phyloP scores from a whole-genome alignment of 2,888 invertebrate species.

The Hemicrepidius hirtus region DNA sequence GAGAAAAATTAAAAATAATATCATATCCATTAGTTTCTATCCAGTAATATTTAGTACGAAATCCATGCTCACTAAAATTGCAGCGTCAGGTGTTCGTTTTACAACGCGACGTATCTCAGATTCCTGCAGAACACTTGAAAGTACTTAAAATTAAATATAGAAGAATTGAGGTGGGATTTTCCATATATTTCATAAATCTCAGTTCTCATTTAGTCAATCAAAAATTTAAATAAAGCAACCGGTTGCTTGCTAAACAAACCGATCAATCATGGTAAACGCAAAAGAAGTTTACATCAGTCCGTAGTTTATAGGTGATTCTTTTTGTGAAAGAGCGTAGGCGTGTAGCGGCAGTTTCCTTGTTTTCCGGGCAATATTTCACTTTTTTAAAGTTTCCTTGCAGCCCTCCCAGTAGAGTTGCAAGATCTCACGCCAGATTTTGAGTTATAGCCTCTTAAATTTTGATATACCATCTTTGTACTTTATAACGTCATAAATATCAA shows the following conservation, averaged over 20 bases:
- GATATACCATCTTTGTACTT: slow-evolving; percentile 58
- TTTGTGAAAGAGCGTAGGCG: slow-evolving; percentile 1
- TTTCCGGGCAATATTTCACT: slow-evolving; percentile 46
- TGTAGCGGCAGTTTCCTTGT: slow-evolving; percentile 32
- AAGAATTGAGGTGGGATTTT: background rate
- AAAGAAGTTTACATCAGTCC: background rate
- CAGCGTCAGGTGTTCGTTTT: background rate
- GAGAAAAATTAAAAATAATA: too few species aligned
- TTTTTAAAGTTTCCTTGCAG: slow-evolving; percentile 41
- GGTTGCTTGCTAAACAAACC: background rate
- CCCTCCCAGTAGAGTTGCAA: slow-evolving; percentile 40
- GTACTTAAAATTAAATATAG: background rate
- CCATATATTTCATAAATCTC: background rate
- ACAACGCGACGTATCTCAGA: background rate
- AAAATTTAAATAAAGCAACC: background rate
- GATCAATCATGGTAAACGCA: slow-evolving; percentile 13
- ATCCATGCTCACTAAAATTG: background rate
- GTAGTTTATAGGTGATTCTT: slow-evolving; percentile 9
- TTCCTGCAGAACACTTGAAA: background rate
- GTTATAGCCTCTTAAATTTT: slow-evolving; percentile 59
- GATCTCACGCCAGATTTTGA: slow-evolving; percentile 56
- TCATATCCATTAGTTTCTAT: too few species aligned
- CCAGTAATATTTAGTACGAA: too few species aligned
- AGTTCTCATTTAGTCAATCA: too few species aligned
- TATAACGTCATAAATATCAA: slow-evolving; percentile 59